phyloP scores from a whole-genome alignment of 2,797 vertebrate genomes.

The Girardinus metallicus region DNA sequence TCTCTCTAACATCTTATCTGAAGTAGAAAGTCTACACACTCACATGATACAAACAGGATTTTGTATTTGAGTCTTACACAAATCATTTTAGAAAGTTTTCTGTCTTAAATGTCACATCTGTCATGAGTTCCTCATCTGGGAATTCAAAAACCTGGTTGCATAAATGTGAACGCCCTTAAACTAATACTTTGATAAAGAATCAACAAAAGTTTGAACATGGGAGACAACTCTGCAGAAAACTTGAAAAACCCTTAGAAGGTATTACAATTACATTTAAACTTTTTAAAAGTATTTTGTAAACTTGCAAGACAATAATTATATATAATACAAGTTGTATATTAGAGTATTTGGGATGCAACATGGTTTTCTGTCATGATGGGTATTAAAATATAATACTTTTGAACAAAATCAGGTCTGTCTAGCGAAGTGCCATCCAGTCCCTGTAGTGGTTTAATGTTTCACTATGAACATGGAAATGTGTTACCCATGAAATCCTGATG shows the following conservation, averaged over 20 bases:
- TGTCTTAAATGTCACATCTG: not conserved
- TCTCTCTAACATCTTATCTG: slow-evolving; percentile 1
- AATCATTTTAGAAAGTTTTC: not conserved
- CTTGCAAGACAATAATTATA: not conserved
- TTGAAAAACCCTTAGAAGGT: not conserved
- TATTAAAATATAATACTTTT: not conserved
- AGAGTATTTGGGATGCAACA: not conserved
- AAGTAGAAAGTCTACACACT: not conserved
- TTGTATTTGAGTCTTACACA: not conserved
- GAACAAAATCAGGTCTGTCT: not conserved
- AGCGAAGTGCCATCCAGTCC: not conserved
- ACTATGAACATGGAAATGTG: not conserved
- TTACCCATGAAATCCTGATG: not conserved
- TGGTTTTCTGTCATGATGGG: too few relatives aligned
- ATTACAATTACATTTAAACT: not conserved
- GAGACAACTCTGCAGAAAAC: not conserved
- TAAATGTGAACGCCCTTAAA: not conserved
- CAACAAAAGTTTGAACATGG: not conserved
- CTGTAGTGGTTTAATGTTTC: not conserved
- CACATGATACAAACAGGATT: not conserved
- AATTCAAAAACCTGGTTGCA: not conserved
- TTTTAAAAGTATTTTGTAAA: too few relatives aligned
- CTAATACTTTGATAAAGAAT: not conserved
- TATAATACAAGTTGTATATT: not conserved
- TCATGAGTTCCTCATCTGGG: not conserved